Conservation (phyloP, 2,113 vertebrate species). For the Pomatorhinus ruficollis region DNA sequence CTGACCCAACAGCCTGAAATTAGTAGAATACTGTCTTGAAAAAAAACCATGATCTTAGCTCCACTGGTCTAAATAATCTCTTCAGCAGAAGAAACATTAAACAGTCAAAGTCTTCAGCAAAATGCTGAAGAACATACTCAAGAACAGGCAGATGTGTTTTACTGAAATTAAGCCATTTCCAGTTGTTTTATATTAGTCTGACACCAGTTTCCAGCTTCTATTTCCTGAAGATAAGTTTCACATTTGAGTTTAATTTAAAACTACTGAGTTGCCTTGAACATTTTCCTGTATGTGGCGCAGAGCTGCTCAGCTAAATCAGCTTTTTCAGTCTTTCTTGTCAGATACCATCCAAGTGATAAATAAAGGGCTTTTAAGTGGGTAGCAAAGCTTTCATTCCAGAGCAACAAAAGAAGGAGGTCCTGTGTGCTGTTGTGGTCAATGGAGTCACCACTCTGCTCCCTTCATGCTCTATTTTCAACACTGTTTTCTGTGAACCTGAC, state of each 20-base stretch:
- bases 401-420: not conserved
- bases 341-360: not conserved
- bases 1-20: not conserved
- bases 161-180: not conserved
- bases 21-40: not conserved
- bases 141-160: not conserved
- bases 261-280: not conserved
- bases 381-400: not conserved
- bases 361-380: not conserved
- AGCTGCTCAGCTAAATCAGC: not conserved
- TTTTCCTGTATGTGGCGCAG: not conserved
- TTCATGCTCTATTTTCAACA: not conserved
- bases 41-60: not conserved
- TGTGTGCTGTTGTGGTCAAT: accelerated
- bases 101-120: not conserved
- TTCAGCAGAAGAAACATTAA: not conserved
- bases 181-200: not conserved
- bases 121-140: not conserved
- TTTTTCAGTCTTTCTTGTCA: not conserved
- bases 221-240: not conserved
- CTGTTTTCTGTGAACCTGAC: not conserved
- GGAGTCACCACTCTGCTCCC: not conserved
- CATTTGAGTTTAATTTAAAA: not conserved
- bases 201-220: not conserved
- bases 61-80: not conserved